Conservation (phyloP, 2,888 invertebrate species). For the Ectobius pallidus region DNA sequence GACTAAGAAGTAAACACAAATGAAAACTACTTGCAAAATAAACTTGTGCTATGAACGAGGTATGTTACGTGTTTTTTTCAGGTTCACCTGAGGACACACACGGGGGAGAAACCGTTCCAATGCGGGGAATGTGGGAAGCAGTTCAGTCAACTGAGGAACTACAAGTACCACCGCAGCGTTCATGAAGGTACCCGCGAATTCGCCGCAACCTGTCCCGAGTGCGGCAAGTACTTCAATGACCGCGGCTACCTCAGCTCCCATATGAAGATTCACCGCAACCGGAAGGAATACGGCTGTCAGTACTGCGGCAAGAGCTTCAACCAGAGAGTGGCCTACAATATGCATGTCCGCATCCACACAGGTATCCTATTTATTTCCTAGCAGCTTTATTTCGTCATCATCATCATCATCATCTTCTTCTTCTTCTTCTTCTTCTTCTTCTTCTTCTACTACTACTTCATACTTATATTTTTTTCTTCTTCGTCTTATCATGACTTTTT, state of each 20-base stretch:
- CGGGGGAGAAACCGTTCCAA: slow-evolving; percentile 65
- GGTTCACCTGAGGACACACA: slow-evolving; percentile 55
- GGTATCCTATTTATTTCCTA: slow-evolving; percentile 50
- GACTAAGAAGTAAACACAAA: no score
- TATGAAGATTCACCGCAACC: slow-evolving; percentile 79
- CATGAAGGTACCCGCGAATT: slow-evolving; percentile 85
- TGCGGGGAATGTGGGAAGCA: slow-evolving; percentile 80
- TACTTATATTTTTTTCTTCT: no score
- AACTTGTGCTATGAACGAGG: no score
- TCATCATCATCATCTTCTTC: no score
- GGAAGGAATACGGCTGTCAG: slow-evolving; percentile 69
- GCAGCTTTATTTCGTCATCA: neutral
- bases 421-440: no score
- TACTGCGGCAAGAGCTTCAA: slow-evolving; percentile 85
- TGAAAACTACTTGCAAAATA: no score
- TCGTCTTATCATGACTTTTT: no score
- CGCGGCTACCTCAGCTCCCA: slow-evolving; percentile 84
- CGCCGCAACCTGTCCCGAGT: slow-evolving; percentile 74
- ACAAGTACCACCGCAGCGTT: slow-evolving; percentile 80
- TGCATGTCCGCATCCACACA: slow-evolving; percentile 84
- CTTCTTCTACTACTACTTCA: no score
- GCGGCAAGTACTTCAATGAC: slow-evolving; percentile 84
- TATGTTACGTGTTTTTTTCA: no score
- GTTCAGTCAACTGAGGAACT: slow-evolving; percentile 83
- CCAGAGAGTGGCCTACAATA: slow-evolving; percentile 85